Conservation (phyloP, 1,140 invertebrate species). For the Bacillus rossius region DNA sequence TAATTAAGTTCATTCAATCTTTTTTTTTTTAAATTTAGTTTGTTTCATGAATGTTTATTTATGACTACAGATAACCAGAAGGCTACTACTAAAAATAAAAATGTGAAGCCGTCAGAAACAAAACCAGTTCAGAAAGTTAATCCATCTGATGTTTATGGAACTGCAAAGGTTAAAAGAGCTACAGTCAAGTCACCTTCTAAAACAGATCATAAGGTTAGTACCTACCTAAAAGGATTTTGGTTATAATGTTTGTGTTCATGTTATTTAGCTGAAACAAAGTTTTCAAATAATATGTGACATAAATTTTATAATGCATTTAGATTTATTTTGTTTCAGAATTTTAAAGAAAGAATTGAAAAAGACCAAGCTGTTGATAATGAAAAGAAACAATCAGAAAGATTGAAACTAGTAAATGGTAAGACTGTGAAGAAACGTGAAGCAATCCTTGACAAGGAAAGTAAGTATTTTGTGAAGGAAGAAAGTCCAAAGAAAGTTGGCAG, state of each 20-base stretch:
- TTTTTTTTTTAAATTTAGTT: constrained; percentile 7
- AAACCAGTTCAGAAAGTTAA: constrained; percentile 22
- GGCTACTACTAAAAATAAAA: constrained; percentile 2
- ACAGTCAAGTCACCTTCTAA: not conserved
- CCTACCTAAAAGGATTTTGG: too few relatives aligned
- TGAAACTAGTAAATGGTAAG: not conserved
- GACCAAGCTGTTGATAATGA: too few relatives aligned
- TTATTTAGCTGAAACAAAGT: too few relatives aligned
- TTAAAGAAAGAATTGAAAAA: too few relatives aligned
- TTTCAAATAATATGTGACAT: too few relatives aligned
- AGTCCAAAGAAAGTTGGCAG: constrained; percentile 25
- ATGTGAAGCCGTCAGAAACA: not conserved
- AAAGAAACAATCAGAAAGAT: too few relatives aligned
- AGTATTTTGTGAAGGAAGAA: constrained; percentile 1
- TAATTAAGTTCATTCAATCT: too few relatives aligned
- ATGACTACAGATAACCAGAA: not conserved
- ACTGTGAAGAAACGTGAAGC: not conserved
- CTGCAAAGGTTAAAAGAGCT: constrained; percentile 33
- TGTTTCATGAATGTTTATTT: not conserved
- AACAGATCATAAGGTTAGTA: too few relatives aligned
- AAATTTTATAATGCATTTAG: too few relatives aligned
- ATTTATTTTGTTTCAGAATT: too few relatives aligned
- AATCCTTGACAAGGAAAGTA: not conserved
- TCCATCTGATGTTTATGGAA: constrained; percentile 39
- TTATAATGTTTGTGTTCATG: too few relatives aligned